These are phyloP conservation scores for Cosmorhoe ocellata DNA, from an alignment of 2,888 invertebrate species.

Conservation along the genomic window DNA sequence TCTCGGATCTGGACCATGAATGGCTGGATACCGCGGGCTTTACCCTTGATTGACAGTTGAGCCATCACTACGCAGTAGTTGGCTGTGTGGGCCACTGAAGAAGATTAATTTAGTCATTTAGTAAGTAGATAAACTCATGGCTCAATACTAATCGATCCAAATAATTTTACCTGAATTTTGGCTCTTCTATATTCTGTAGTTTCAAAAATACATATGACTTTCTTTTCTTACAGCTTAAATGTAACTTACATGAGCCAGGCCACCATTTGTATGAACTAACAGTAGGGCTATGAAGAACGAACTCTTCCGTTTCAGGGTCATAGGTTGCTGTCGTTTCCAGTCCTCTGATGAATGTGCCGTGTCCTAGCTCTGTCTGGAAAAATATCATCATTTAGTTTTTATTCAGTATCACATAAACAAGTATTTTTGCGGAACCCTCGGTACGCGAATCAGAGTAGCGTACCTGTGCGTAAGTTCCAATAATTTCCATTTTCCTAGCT, in stretches of 20 bases:
- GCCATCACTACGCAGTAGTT: constrained; percentile 96
- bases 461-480: constrained; percentile 97
- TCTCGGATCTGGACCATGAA: constrained; percentile 96
- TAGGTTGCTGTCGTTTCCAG: constrained; percentile 96
- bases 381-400: background rate
- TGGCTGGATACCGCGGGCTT: constrained; percentile 93
- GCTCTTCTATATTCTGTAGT: too few species aligned
- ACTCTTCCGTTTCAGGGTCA: constrained; percentile 91
- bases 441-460: too few species aligned
- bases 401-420: too few species aligned
- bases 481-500: constrained; percentile 90
- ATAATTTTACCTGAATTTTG: too few species aligned
- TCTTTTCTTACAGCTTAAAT: background rate
- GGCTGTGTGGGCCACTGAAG: constrained; percentile 94
- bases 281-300: constrained; percentile 93
- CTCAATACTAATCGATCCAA: too few species aligned
- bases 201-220: too few species aligned
- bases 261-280: constrained; percentile 97
- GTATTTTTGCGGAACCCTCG: too few species aligned
- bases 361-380: constrained; percentile 94
- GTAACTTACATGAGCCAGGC: constrained; percentile 93
- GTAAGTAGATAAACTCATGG: too few species aligned
- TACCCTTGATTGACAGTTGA: constrained; percentile 91
- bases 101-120: background rate
- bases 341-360: constrained; percentile 96